A percentile compares a stretch with the other conserved stretches of the same genome.
These are phyloP conservation scores for Salvelinus sp. DNA, from an alignment of 2,113 vertebrate genomes.

Conservation along the genomic window DNA sequence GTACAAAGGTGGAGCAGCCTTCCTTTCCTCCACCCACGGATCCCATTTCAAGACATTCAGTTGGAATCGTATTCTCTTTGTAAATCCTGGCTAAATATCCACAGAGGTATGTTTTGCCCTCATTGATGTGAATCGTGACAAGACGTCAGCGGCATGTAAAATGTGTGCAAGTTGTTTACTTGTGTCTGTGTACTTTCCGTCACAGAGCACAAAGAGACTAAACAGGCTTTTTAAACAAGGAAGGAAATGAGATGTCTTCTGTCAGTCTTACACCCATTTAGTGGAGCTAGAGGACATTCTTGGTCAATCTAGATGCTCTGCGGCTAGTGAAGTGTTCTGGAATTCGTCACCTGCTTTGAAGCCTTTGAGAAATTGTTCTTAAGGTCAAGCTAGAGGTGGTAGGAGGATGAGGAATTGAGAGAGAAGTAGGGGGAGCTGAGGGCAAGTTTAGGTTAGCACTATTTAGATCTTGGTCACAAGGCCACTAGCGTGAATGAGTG, in stretches of 20 bases:
- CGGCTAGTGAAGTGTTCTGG: slow-evolving; percentile 32
- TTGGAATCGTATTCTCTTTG: background rate
- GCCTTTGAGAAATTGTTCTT: background rate
- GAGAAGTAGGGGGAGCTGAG: background rate
- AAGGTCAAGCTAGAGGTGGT: slow-evolving; percentile 32
- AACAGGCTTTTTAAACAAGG: slow-evolving; percentile 46
- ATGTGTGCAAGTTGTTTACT: background rate
- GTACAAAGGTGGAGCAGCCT: slow-evolving; percentile 19
- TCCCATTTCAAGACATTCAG: background rate
- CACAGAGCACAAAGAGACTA: slow-evolving; percentile 19
- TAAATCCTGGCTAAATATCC: background rate
- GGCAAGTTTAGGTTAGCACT: background rate
- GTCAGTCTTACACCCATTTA: background rate
- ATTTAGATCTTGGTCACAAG: background rate
- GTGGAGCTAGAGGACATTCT: slow-evolving; percentile 21
- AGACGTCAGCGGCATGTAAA: background rate
- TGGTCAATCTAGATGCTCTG: slow-evolving; percentile 44
- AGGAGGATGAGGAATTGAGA: slow-evolving; percentile 14
- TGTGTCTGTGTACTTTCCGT: slow-evolving; percentile 18
- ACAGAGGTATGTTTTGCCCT: background rate
- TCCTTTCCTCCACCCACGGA: slow-evolving; percentile 9
- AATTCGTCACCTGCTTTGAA: slow-evolving; percentile 42
- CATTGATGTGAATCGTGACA: background rate
- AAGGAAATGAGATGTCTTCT: slow-evolving; percentile 6
- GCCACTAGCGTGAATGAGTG: background rate